Evolutionary conservation across 2,888 invertebrate species (phyloP), one percentile per base, ranked within the genome.

Genomic region (Cryptophagus acutangulus): DNA sequence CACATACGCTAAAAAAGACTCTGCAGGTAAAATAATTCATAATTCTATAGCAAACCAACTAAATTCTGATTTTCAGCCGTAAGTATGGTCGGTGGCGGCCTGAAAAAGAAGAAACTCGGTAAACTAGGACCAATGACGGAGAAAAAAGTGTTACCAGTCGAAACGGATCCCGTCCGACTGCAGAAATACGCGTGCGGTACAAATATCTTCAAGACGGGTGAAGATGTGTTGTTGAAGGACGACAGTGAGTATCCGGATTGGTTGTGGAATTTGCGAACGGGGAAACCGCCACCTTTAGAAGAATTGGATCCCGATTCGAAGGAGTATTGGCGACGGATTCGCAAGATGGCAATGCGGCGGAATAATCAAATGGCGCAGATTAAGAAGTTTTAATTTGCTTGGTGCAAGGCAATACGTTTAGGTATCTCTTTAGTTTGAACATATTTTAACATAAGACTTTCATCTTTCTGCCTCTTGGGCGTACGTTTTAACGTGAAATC

Each of bases 171-270:
- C 0, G 69, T 80, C 15, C 86, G 80, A 63, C 72, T 96, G 17
- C 77, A 85, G 0, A 81, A 72, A 40, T 83, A 77, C 61, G 83
- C 87, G 5, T 94, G 94, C 57, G 95, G 95, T 2, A 84, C 85
- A 40, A 93, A 95, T 65, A 82, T 90, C 38, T 74, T 78, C 43
- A 79, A 80, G 61, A 82, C 84, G 9, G 87, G 91, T 1, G 79
- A 87, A 63, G 92, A 94, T 61, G 72, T 93, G 0, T 77, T 86
- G 69, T 43, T 83, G 12, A 82, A 82, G 64, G 76, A 82, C 0
- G 85, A 89, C 60, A 74, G 73, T 14, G 89, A 92, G 62, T 96
- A 96, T 70, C 96, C 95, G 0, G 83, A 84, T 1, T 96, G 95
- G 95, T 71, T 96, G 43, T 95, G 93, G 94, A 71, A 60, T 2